phyloP scores from a whole-genome alignment of 2,888 invertebrate genomes.

The Dryadula phaetusa region DNA sequence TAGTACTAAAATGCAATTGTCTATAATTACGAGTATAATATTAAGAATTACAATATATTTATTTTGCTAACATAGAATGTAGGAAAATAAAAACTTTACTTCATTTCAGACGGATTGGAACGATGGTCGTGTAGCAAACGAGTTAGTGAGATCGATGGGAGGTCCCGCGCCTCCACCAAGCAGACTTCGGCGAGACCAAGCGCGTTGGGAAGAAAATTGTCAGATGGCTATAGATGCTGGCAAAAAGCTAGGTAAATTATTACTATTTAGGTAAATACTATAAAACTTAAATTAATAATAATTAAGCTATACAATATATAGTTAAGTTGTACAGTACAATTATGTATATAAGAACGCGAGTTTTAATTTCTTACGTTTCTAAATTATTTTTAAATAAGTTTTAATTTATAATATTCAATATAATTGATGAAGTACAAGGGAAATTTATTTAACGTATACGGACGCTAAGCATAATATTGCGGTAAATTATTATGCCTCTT shows the following conservation, averaged over 20 bases:
- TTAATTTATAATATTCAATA: background rate
- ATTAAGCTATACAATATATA: background rate
- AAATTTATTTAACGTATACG: background rate
- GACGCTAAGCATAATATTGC: slow-evolving; percentile 16
- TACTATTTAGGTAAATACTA: background rate
- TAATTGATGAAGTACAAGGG: background rate
- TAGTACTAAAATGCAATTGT: no score
- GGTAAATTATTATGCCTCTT: slow-evolving; percentile 21
- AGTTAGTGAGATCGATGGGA: slow-evolving; percentile 94
- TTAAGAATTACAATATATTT: no score
- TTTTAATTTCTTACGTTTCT: no score
- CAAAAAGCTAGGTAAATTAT: slow-evolving; percentile 84
- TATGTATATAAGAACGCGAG: no score
- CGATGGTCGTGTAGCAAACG: slow-evolving; percentile 94
- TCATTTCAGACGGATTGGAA: slow-evolving; percentile 99
- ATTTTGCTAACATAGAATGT: no score
- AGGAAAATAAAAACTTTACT: no score
- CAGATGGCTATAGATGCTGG: slow-evolving; percentile 91
- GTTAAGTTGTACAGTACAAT: no score
- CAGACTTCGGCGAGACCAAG: slow-evolving; percentile 89
- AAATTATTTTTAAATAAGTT: no score
- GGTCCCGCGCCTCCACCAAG: slow-evolving; percentile 93
- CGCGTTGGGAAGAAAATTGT: slow-evolving; percentile 92
- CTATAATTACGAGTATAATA: no score
- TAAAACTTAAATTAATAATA: background rate